Evolutionary conservation across 2,888 invertebrate species (phyloP), one percentile per base, ranked within the genome.

Genomic region (Clepsis dumicolana): DNA sequence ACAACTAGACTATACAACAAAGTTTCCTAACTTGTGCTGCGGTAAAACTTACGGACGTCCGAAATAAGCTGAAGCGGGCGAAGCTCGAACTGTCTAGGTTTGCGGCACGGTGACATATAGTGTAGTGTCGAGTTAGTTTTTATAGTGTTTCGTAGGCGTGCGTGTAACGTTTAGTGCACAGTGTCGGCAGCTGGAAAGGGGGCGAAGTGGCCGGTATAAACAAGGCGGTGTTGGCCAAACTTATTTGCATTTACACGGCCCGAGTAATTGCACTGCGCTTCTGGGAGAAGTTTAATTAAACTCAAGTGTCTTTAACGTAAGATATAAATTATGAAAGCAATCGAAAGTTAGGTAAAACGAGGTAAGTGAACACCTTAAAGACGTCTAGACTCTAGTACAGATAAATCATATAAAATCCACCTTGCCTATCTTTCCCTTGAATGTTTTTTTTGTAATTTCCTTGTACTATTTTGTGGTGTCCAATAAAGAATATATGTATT

Each of bases 211-310:
- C 82, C 84, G 78, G 82, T 81, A 88, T 88, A 90, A 91, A 90
- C 88, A 89, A 87, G 85, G 79, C 84, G 82, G 82, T 85, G 87
- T 84, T 87, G 70, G 71, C 85, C 82, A 83, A 91, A 91, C 90
- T 89, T 91, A 91, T 91, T 92, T 92, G 91, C 93, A 93, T 91
- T 90, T 91, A 91, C 92, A 91, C 88, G 90, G 88, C 84, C 89
- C 90, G 84, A 89, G 90, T 92, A 92, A 92, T 90, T 92, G 91
- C 90, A 87, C 81, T 87, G 90, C 85, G 89, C 91, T 90, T 90
- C 88, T 80, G 91, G 92, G 91, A 90, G 86, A 89, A 87, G 83
- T 92, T 92, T 92, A 91, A 93, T 92, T 93, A 92, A 92, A 91
- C 87, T 82, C 85, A 87, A 91, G 84, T 89, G 86, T 87, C 86